Base-by-base conservation (phyloP, 35 echinoderm and acorn worm genomes). In the Apostichopus parvimensis region DNA sequence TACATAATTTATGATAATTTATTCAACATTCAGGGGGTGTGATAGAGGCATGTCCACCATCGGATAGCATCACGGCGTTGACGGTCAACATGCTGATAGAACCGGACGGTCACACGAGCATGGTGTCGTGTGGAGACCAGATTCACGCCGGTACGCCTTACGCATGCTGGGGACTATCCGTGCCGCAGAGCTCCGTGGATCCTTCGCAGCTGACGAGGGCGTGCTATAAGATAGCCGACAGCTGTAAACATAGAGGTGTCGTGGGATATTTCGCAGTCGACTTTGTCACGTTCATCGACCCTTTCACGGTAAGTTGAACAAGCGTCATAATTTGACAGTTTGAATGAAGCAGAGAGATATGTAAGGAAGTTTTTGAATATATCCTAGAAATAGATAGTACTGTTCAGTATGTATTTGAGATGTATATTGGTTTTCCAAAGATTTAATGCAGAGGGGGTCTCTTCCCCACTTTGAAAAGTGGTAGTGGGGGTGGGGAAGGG, bases 211-310 rank as follows among this genome's bases (percentile, higher is more conserved):
- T 98, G 78, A 95, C 92, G 20, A 64, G 80, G 54, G 93, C 94
- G 6, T 98, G 96, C 86, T 85, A 87, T 25, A 98, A 95, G 79
- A 72, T 98, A 5, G 94, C 92, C 11, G 86, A 92, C 58, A 91
- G 92, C 80, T 98, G 96, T 68, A 86, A 93, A n/a, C 96, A 98
- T 59, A 57, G 96, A 84, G 94, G 94, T 9, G 96, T 98, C 28
- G 17, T 98, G 66, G 96, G 96, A 5, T 98, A 98, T 73, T 93
- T 98, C 54, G 80, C 96, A 54, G 91, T 95, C n/a, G 96, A 98
- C 93, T 95, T 98, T 95, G 94, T 98, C 0, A 98, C 96, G 1
- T 98, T 98, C 73, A 98, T 98, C 88, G 93, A 98, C 77, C 92
- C 94, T 61, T 78, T 5, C 14, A 82, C 91, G 12, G 96, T 98